Evolutionary conservation across 2,797 vertebrate species (phyloP), one percentile per base, ranked within the genome.

Genomic region (Sitta carolinensis): DNA sequence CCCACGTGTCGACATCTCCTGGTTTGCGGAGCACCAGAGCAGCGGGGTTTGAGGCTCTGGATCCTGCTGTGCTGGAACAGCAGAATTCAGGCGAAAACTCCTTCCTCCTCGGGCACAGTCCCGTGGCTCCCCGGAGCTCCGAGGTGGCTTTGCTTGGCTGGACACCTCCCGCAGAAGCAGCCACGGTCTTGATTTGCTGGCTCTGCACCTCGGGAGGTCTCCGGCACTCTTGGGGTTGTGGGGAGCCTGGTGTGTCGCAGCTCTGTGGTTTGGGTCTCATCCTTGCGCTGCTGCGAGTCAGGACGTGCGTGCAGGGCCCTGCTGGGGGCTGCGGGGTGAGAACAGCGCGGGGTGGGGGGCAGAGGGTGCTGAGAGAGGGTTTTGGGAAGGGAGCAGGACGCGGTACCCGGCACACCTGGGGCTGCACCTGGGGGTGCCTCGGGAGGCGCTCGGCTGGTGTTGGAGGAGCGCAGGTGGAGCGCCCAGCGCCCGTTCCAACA

Each of bases 381-480:
- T 74, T 63, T 1, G 90, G 30, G 51, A 6, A 20, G 20, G 59
- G 27, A 27, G 52, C 25, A 1, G 76, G 51, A 62, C 2, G 0
- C 1, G 54, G 50, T 3, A 9, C 20, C 36, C 63, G 3, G 47
- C 4, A 0, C 34, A 7, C 1, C 38, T 7, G 54, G 70, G 52
- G 8, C 25, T 5, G 32, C 14, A 1, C 8, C 6, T 0, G 27
- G 3, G 11, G 8, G 20, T 0, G 18, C 1, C 29, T 10, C 14
- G 16, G 40, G 47, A 5, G 7, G 51, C 1, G 2, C 8, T 13
- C 21, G 30, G 23, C 18, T 0, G 14, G 52, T 1, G 15, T 11
- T 11, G 15, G 58, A 32, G 54, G 54, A 15, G 30, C 3, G 2
- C 1, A 5, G 51, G 50, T 3, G 42, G 5, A 15, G 30, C 3